Conservation (phyloP, 2,888 invertebrate genomes). For the Chymomyza fuscimana region DNA sequence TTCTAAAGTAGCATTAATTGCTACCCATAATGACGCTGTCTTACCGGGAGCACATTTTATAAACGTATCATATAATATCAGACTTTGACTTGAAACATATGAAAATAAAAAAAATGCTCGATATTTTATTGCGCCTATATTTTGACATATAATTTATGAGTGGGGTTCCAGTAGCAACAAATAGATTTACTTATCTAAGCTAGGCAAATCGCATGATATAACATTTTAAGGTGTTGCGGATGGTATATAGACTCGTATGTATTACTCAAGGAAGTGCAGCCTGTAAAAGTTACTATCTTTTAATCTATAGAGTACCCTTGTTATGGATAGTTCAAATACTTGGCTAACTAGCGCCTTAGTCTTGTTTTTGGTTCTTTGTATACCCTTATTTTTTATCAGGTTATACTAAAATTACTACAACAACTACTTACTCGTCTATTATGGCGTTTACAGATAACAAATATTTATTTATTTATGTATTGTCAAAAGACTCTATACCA, state of each 20-base stretch:
- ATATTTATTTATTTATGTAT: conserved; percentile 62
- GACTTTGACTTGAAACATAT: conserved; percentile 62
- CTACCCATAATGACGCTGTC: conserved; percentile 39
- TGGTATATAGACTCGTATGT: background rate
- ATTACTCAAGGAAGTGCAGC: background rate
- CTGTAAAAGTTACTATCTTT: background rate
- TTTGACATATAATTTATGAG: conserved; percentile 62
- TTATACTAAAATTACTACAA: conserved; percentile 44
- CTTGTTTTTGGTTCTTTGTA: conserved; percentile 19
- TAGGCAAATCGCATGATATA: conserved; percentile 47
- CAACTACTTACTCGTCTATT: conserved; percentile 53
- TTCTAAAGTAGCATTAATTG: conserved; percentile 5
- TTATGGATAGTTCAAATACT: background rate
- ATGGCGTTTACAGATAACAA: conserved; percentile 68
- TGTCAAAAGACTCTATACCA: conserved; percentile 59
- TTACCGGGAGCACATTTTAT: conserved; percentile 56
- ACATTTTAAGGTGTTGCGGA: conserved; percentile 5
- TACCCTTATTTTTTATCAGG: conserved; percentile 47
- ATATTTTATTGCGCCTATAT: conserved; percentile 50
- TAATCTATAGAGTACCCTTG: background rate
- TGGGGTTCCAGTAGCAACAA: conserved; percentile 50
- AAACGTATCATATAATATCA: conserved; percentile 66
- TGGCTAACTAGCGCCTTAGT: conserved; percentile 7
- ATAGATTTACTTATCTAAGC: conserved; percentile 56
- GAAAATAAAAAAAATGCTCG: conserved; percentile 36